phyloP scores from a whole-genome alignment of 1,140 invertebrate species.

The Drosophila arawakana region DNA sequence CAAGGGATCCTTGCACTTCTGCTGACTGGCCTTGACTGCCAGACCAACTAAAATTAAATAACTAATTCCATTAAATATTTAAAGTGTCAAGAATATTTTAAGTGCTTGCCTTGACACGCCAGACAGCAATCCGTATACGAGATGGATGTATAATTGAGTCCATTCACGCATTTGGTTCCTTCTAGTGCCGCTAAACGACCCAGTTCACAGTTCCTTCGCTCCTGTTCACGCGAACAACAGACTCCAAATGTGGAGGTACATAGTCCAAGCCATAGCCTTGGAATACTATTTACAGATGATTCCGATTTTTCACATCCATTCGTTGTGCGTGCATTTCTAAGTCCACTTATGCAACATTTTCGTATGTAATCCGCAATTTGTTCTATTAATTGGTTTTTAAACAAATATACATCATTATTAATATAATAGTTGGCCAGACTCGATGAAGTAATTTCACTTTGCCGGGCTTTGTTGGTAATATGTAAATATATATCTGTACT shows the following conservation, averaged over 20 bases:
- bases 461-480: neutral
- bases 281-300: slow-evolving; percentile 49
- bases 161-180: slow-evolving; percentile 56
- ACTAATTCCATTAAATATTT: neutral
- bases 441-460: neutral
- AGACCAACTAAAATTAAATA: slow-evolving; percentile 58
- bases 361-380: slow-evolving; percentile 71
- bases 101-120: slow-evolving; percentile 63
- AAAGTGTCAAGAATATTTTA: neutral
- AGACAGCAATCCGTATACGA: slow-evolving; percentile 72
- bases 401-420: neutral
- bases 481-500: slow-evolving; percentile 1
- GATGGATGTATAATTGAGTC: slow-evolving; percentile 34
- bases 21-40: slow-evolving; percentile 72
- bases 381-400: slow-evolving; percentile 8
- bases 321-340: slow-evolving; percentile 56
- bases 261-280: slow-evolving; percentile 70
- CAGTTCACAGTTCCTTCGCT: slow-evolving; percentile 62
- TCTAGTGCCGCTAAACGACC: slow-evolving; percentile 73
- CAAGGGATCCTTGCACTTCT: slow-evolving; percentile 66
- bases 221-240: slow-evolving; percentile 70
- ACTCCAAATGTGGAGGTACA: slow-evolving; percentile 78
- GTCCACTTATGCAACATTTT: slow-evolving; percentile 74
- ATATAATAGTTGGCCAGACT: neutral
- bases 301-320: slow-evolving; percentile 57